Evolutionary conservation across 1,140 invertebrate genomes (phyloP), one percentile per base, ranked within the genome.

Genomic region (Trichogramma pretiosum): DNA sequence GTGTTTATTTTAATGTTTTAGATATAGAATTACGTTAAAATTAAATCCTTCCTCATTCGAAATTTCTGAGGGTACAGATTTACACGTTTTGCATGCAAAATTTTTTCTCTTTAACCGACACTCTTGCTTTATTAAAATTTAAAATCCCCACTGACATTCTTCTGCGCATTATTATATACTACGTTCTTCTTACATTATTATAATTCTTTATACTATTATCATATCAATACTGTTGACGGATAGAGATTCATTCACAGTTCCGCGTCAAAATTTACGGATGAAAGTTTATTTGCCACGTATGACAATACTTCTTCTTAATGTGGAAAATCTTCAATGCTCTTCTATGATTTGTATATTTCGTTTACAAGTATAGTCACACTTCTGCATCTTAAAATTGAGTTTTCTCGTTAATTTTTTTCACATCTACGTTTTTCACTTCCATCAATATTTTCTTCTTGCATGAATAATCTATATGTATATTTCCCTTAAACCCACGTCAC

Each of bases 161-260:
- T n/a, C n/a, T n/a, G n/a, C n/a, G n/a, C n/a, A n/a, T n/a, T n/a
- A n/a, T n/a, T 65, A 70, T 70, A 71, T 50, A 48, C 59, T 59
- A 63, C 53, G 64, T 57, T 63, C 55, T 57, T 61, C 64, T 70
- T 66, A 69, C 56, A 67, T 65, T 69, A 70, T 68, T 65, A 67
- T 70, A 67, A 65, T 51, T 67, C 59, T 68, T 69, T 68, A 68
- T 52, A 65, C 64, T 69, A 69, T 67, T 70, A 68, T 70, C 70
- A 70, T 72, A 70, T 68, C 66, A 72, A 72, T 70, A 72, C 69
- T 72, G 69, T 68, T 72, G 68, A 70, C 68, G 69, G 69, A 70
- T 70, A 70, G 68, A 72, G 69, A 70, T 72, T 72, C 68, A 65
- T 68, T 69, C 68, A 68, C 67, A 70, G 64, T 61, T 66, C 53